These are phyloP conservation scores for Drosophila limbata DNA, from an alignment of 2,888 invertebrate species.

Conservation along the genomic window DNA sequence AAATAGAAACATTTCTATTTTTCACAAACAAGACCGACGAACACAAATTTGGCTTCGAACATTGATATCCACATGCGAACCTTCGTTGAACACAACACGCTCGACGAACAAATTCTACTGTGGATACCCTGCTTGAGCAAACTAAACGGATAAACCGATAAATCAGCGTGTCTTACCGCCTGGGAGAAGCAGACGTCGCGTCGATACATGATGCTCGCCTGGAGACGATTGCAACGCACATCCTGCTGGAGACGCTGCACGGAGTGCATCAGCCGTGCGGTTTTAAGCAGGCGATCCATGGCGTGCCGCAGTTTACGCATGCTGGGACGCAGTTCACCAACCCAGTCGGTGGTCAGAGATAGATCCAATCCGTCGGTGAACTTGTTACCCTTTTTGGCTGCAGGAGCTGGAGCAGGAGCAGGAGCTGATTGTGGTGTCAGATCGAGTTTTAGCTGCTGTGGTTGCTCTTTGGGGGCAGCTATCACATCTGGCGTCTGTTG, in stretches of 20 bases:
- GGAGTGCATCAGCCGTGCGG: conserved; percentile 92
- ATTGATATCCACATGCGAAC: too few species aligned
- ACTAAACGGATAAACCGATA: background rate
- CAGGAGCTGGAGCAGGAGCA: background rate
- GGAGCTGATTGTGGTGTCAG: conserved; percentile 47
- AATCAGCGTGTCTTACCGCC: conserved; percentile 88
- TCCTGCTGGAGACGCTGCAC: conserved; percentile 93
- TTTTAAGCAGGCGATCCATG: conserved; percentile 91
- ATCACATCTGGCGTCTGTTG: conserved; percentile 82
- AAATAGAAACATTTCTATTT: too few species aligned
- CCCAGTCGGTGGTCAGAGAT: conserved; percentile 90
- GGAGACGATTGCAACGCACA: conserved; percentile 90
- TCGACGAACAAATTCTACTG: too few species aligned
- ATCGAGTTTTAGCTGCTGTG: conserved; percentile 62
- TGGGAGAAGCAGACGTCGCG: conserved; percentile 96
- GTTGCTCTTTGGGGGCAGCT: conserved; percentile 50
- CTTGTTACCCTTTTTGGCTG: conserved; percentile 88
- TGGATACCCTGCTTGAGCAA: too few species aligned
- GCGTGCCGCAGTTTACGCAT: conserved; percentile 92
- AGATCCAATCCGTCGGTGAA: conserved; percentile 90
- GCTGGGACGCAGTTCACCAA: conserved; percentile 91
- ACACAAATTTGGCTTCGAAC: too few species aligned
- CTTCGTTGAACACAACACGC: too few species aligned
- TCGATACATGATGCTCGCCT: conserved; percentile 90
- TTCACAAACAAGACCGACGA: too few species aligned